Evolutionary conservation across 2,888 invertebrate species (phyloP).

Genomic region (Caenorhabditis plicata): DNA sequence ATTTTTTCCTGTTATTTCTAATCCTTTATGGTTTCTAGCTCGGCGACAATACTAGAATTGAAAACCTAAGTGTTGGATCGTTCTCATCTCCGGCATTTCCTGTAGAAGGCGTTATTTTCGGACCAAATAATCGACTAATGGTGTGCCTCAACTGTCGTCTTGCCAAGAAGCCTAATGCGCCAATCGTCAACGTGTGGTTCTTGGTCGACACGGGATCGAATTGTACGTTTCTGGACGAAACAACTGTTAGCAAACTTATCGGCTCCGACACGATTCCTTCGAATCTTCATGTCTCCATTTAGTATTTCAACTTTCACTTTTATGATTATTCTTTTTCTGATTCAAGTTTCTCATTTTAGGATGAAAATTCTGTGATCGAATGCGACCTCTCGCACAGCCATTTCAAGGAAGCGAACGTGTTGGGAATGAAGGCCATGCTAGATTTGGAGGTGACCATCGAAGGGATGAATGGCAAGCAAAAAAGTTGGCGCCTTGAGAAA

Average conservation of each 20-base stretch:
- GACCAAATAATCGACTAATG: constrained; percentile 38
- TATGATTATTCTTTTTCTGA: too few relatives aligned
- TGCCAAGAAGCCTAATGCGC: constrained; percentile 39
- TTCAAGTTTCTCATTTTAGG: constrained; percentile 29
- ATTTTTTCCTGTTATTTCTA: constrained; percentile 34
- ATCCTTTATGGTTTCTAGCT: constrained; percentile 36
- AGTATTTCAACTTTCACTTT: too few relatives aligned
- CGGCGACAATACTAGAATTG: constrained; percentile 30
- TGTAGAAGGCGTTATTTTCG: constrained; percentile 36
- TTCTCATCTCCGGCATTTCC: constrained; percentile 35
- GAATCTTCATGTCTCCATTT: constrained; percentile 28
- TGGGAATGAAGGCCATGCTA: constrained; percentile 28
- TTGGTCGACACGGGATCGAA: constrained; percentile 35
- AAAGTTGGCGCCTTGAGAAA: constrained; percentile 20
- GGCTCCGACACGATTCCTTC: constrained; percentile 35
- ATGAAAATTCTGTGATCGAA: constrained; percentile 34
- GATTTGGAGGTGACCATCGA: constrained; percentile 26
- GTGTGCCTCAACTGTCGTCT: constrained; percentile 34
- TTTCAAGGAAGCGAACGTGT: constrained; percentile 29
- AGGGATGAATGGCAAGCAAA: constrained; percentile 17
- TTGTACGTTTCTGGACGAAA: constrained; percentile 37
- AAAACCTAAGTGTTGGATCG: constrained; percentile 29
- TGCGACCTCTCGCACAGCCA: constrained; percentile 41
- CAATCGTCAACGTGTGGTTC: constrained; percentile 39
- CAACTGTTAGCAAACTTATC: constrained; percentile 28